Evolutionary conservation across 2,888 invertebrate genomes (phyloP), one percentile per base, ranked within the genome.

Genomic region (Trissoscelio sp.): DNA sequence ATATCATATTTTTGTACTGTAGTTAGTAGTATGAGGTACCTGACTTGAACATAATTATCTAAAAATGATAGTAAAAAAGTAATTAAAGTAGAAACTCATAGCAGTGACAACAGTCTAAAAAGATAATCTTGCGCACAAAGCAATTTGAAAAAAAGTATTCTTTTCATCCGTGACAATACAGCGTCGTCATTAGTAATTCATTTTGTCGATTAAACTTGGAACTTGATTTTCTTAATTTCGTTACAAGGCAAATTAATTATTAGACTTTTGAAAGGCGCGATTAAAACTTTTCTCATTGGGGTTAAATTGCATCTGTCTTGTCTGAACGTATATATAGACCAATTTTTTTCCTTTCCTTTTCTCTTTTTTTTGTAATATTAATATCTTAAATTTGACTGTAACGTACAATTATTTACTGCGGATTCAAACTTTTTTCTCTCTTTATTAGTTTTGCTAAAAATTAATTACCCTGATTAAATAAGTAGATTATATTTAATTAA

Each of bases 151-250:
- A 20, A 48, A 48, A 4, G 48, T 18, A 12, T 48, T n/a, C 42
- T 16, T 22, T 48, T 39, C 20, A 11, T 39, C 20, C 0, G 14
- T n/a, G 3, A 37, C 44, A 44, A 60, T 66, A n/a, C 20, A 37
- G 51, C 11, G 31, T 37, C 34, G 46, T 37, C 57, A 70, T 70
- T 58, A 70, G 42, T 48, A 24, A 70, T 58, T 70, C 70, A 58
- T 48, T 70, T 70, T 37, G 70, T 48, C 48, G 58, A 48, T 70
- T 70, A 58, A 70, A 58, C 58, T 46, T 58, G 46, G 16, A 60
- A 60, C 72, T 72, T 51, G 60, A 72, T 72, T 60, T 60, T 42
- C 73, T 28, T 62, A 62, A 53, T 73, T 73, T 62, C 62, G 22
- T 73, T 44, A 53, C 53, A 34, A 11, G n/a, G 53, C 14, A 53